These are phyloP conservation scores for Glaucopsyche alexis DNA, from an alignment of 2,888 invertebrate genomes.

Conservation along the genomic window DNA sequence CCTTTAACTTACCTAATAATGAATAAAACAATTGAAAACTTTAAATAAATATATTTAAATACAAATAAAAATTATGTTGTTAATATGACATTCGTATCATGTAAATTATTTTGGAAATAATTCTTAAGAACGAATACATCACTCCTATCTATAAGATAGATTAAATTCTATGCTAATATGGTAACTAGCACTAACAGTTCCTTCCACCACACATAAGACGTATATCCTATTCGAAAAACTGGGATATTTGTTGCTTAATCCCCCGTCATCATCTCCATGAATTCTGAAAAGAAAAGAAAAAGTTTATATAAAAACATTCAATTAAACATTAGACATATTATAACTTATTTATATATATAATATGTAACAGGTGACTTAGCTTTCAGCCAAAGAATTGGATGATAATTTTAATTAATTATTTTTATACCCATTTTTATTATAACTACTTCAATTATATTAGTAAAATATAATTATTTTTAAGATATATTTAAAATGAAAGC, in stretches of 20 bases:
- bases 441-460: too few relatives aligned
- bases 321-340: too few relatives aligned
- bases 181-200: slow-evolving; percentile 72
- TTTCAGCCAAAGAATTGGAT: too few relatives aligned
- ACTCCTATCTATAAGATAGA: slow-evolving; percentile 72
- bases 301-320: slow-evolving; percentile 29
- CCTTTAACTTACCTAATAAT: too few relatives aligned
- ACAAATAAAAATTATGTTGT: slow-evolving; percentile 65
- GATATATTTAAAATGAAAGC: background rate
- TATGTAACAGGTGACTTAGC: background rate
- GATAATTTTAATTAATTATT: too few relatives aligned
- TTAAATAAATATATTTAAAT: slow-evolving; percentile 27
- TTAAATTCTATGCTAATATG: slow-evolving; percentile 68
- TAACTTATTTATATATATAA: too few relatives aligned
- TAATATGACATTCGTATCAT: slow-evolving; percentile 51
- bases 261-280: slow-evolving; percentile 97
- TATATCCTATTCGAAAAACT: slow-evolving; percentile 58
- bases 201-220: slow-evolving; percentile 50
- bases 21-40: background rate
- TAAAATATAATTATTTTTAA: too few relatives aligned
- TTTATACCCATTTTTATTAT: too few relatives aligned
- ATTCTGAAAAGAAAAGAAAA: slow-evolving; percentile 85
- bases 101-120: slow-evolving; percentile 73
- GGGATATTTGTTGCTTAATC: slow-evolving; percentile 80
- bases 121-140: slow-evolving; percentile 59